Evolutionary conservation across 1,140 invertebrate species (phyloP).

Genomic region (Camponotus vicinus): DNA sequence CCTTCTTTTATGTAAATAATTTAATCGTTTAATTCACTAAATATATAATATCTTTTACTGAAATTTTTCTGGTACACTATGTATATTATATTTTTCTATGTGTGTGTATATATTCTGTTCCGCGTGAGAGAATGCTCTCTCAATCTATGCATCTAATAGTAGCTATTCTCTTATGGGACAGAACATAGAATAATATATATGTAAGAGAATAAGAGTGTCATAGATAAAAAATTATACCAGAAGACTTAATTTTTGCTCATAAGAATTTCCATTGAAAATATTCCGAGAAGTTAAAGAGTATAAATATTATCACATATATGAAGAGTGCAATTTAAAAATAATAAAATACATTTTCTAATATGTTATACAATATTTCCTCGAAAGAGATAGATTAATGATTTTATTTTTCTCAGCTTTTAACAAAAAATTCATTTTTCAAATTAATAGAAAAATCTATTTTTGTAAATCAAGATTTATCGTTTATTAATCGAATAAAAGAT

Average conservation of each 20-base stretch:
- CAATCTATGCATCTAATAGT: neutral
- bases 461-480: too few species aligned
- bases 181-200: slow-evolving; percentile 12
- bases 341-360: too few species aligned
- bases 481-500: too few species aligned
- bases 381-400: too few species aligned
- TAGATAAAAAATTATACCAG: neutral
- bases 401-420: too few species aligned
- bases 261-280: too few species aligned
- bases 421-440: too few species aligned
- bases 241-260: slow-evolving; percentile 17
- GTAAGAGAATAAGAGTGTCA: neutral
- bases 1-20: neutral
- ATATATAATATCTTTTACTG: slow-evolving; percentile 10
- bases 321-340: too few species aligned
- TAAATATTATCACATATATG: too few species aligned
- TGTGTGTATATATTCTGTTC: neutral
- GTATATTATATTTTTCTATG: slow-evolving; percentile 67
- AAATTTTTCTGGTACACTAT: slow-evolving; percentile 22
- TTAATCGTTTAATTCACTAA: neutral
- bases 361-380: too few species aligned
- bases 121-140: neutral
- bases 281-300: too few species aligned
- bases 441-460: too few species aligned
- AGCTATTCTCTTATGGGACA: neutral